These are phyloP conservation scores for Phenacoccus solenopsis DNA, from an alignment of 1,140 invertebrate species.

Conservation along the genomic window DNA sequence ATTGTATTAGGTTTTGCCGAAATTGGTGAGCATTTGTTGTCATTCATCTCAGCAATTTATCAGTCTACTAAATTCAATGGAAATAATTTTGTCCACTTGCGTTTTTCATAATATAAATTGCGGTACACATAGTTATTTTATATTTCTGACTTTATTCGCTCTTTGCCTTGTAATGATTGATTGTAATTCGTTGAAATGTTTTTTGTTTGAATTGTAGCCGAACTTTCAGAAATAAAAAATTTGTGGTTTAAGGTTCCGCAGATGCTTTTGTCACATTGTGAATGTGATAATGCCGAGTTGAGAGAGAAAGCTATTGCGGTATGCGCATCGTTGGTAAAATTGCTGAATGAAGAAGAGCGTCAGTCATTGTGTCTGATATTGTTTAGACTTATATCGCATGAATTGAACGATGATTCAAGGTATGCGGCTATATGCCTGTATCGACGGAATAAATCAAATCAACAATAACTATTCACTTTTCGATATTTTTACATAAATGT, in stretches of 20 bases:
- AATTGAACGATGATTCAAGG: not conserved
- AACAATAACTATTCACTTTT: too few species aligned
- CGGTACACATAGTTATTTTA: too few species aligned
- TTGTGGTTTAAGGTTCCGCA: not conserved
- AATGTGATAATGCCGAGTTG: not conserved
- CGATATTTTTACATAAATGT: too few species aligned
- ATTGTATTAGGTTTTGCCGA: not conserved
- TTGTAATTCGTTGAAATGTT: too few species aligned
- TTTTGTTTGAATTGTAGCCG: too few species aligned
- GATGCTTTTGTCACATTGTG: not conserved
- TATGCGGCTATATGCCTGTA: too few species aligned
- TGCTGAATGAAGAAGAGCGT: not conserved
- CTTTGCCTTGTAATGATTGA: too few species aligned
- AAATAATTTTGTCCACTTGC: not conserved
- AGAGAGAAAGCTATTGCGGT: not conserved
- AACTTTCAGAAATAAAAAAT: not conserved
- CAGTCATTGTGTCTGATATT: not conserved
- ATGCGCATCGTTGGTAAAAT: not conserved
- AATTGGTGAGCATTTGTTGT: not conserved
- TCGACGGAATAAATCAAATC: too few species aligned
- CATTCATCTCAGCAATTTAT: not conserved
- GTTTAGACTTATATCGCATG: not conserved
- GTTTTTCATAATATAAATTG: not conserved
- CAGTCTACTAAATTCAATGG: not conserved
- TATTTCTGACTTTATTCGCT: too few species aligned